Conservation (phyloP, 2,797 vertebrate genomes). For the Pyrocephalus nanus region DNA sequence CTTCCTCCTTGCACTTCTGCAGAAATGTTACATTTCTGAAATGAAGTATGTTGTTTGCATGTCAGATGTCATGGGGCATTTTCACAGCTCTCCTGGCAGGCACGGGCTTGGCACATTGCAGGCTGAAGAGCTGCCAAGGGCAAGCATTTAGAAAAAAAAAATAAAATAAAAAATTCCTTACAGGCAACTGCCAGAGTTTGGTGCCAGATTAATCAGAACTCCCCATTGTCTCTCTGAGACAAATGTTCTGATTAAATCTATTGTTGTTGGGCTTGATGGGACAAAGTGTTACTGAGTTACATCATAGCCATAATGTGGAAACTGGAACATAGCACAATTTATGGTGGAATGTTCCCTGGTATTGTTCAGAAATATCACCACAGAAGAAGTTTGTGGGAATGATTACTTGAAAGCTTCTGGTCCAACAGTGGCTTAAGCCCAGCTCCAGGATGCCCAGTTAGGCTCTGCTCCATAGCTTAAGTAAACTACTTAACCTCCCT, state of each 20-base stretch:
- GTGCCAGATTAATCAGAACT: slow-evolving; percentile 70
- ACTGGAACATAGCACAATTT: slow-evolving; percentile 52
- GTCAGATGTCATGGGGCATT: slow-evolving; percentile 1
- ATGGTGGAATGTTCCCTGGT: slow-evolving; percentile 55
- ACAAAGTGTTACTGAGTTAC: slow-evolving; percentile 55
- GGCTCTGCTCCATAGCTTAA: slow-evolving; percentile 34
- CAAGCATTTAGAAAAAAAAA: neutral
- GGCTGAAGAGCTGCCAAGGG: slow-evolving; percentile 23
- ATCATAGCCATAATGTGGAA: slow-evolving; percentile 57
- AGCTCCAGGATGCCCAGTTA: slow-evolving; percentile 17
- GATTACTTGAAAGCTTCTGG: slow-evolving; percentile 39
- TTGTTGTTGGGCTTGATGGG: slow-evolving; percentile 44
- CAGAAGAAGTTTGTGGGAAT: slow-evolving; percentile 49
- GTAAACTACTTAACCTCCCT: slow-evolving; percentile 43
- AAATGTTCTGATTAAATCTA: slow-evolving; percentile 55
- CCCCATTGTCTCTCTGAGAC: slow-evolving; percentile 67
- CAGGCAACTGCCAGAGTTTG: slow-evolving; percentile 36
- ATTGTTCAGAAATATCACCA: slow-evolving; percentile 35
- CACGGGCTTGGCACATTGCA: neutral
- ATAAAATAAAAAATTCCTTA: neutral
- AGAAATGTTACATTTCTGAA: neutral
- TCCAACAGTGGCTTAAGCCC: slow-evolving; percentile 7
- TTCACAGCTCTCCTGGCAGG: slow-evolving; percentile 22
- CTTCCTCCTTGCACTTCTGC: neutral
- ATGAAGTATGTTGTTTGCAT: slow-evolving; percentile 1